Conservation (phyloP, 2,888 invertebrate species). For the Apodemia hepburni region DNA sequence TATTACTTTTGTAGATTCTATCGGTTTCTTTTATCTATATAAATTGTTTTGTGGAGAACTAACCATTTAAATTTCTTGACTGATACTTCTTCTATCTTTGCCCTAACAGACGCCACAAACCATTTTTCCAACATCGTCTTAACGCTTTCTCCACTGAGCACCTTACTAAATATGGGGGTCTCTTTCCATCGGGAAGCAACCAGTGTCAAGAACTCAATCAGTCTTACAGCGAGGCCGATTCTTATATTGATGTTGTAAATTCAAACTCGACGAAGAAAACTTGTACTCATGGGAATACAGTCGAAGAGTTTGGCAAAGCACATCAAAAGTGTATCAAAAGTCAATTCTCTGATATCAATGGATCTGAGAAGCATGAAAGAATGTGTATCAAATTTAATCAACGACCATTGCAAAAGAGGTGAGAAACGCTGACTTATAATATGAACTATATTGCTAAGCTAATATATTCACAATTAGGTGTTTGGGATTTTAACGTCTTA, state of each 20-base stretch:
- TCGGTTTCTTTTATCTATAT: conserved; percentile 15
- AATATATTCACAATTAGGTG: too few relatives aligned
- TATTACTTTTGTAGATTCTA: conserved; percentile 13
- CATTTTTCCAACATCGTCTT: conserved; percentile 77
- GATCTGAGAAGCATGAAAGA: conserved; percentile 66
- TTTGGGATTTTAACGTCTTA: too few relatives aligned
- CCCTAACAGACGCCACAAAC: conserved; percentile 75
- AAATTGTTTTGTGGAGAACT: conserved; percentile 21
- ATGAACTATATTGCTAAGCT: too few relatives aligned
- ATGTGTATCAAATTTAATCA: conserved; percentile 77
- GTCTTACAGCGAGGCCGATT: conserved; percentile 71
- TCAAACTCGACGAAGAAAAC: conserved; percentile 59
- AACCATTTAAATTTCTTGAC: conserved; percentile 33
- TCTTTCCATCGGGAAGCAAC: conserved; percentile 71
- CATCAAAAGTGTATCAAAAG: conserved; percentile 73
- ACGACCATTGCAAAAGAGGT: conserved; percentile 70
- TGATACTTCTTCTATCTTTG: conserved; percentile 59
- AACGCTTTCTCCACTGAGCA: conserved; percentile 76
- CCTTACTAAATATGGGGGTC: conserved; percentile 70
- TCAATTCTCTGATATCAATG: conserved; percentile 49
- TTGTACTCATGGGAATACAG: conserved; percentile 69
- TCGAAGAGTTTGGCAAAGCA: conserved; percentile 73
- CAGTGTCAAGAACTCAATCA: conserved; percentile 73
- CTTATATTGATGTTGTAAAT: conserved; percentile 69
- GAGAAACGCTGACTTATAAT: conserved; percentile 28